These are phyloP conservation scores for Scaptomyza cyrtandrae DNA, from an alignment of 2,888 invertebrate genomes.

Conservation along the genomic window DNA sequence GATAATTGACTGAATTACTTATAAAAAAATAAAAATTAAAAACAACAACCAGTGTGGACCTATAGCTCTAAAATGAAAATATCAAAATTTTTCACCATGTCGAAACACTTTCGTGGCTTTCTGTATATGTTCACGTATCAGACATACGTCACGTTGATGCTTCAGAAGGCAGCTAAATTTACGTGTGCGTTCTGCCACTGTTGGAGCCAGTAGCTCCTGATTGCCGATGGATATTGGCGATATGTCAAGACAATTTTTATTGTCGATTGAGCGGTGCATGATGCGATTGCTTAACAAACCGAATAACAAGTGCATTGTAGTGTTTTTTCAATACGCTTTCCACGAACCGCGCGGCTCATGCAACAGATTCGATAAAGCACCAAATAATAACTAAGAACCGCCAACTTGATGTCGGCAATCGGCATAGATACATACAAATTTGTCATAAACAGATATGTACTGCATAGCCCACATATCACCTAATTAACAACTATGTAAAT, in stretches of 20 bases:
- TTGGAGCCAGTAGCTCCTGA: conserved; percentile 16
- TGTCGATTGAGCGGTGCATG: background rate
- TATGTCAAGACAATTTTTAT: background rate
- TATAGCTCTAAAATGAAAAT: too few relatives aligned
- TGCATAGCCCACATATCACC: background rate
- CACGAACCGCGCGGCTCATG: background rate
- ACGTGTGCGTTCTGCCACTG: conserved; percentile 80
- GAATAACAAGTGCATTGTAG: conserved; percentile 27
- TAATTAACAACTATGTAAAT: conserved; percentile 39
- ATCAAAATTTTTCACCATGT: too few relatives aligned
- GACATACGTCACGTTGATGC: conserved; percentile 59
- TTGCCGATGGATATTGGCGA: background rate
- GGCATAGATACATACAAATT: background rate
- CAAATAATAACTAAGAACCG: background rate
- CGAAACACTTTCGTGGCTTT: too few relatives aligned
- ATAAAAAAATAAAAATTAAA: too few relatives aligned
- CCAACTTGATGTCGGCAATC: background rate
- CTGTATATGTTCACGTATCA: background rate
- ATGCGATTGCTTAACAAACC: conserved; percentile 18
- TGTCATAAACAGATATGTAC: background rate
- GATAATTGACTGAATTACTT: too few relatives aligned
- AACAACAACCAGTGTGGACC: too few relatives aligned
- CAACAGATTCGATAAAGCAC: background rate
- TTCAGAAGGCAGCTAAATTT: conserved; percentile 79
- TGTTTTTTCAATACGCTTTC: background rate